Evolutionary conservation across 2,113 vertebrate species (phyloP).

Genomic region (Scomber scombrus): DNA sequence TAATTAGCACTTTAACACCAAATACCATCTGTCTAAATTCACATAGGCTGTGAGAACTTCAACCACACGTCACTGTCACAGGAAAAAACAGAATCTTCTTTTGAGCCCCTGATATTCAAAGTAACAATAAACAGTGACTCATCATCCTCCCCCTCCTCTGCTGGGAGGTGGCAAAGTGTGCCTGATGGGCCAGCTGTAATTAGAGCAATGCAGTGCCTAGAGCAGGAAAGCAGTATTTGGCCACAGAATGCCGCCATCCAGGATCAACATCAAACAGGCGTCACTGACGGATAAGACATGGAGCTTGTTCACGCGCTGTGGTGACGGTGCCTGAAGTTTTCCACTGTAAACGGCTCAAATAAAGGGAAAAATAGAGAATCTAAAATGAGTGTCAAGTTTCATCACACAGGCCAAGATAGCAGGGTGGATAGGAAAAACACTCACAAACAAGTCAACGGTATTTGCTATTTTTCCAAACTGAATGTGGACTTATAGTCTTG

Average conservation of each 20-base stretch:
- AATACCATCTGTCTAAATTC: neutral
- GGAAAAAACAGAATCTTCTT: constrained; percentile 24
- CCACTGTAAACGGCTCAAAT: neutral
- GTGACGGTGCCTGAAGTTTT: neutral
- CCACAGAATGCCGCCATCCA: constrained; percentile 11
- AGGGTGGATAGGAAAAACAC: neutral
- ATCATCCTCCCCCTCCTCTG: constrained; percentile 24
- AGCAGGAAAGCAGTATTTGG: constrained; percentile 37
- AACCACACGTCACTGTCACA: constrained; percentile 12
- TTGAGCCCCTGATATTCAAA: constrained; percentile 44
- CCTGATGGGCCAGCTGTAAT: constrained; percentile 50
- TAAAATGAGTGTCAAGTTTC: neutral
- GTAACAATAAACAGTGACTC: constrained; percentile 56
- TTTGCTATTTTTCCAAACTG: no score
- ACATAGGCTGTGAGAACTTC: neutral
- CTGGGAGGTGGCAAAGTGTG: constrained; percentile 26
- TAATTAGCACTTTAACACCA: neutral
- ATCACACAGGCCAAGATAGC: neutral
- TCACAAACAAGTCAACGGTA: no score
- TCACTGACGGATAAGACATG: constrained; percentile 32
- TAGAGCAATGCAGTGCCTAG: constrained; percentile 33
- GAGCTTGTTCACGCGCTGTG: constrained; percentile 4
- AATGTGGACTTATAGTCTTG: neutral
- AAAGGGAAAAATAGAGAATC: neutral
- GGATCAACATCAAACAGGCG: constrained; percentile 29